Percentiles rank a stretch among this genome's conserved stretches.
Evolutionary conservation across 2,113 vertebrate genomes (phyloP).

Genomic region (Neogale vison): DNA sequence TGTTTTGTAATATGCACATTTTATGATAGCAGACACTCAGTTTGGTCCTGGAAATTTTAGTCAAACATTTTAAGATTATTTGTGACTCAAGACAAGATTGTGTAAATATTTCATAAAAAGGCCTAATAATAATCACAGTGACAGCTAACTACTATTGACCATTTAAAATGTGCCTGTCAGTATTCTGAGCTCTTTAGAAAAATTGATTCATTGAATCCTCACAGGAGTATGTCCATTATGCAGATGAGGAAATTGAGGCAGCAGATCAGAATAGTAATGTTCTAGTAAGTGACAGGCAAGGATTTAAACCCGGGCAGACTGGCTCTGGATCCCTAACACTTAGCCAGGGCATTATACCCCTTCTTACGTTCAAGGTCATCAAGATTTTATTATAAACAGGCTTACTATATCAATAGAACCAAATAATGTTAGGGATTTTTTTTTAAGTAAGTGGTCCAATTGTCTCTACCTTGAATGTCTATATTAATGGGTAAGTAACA

Average conservation of each 20-base stretch:
- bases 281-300: background rate
- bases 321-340: background rate
- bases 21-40: background rate
- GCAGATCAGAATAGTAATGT: rapidly evolving
- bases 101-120: constrained; percentile 26
- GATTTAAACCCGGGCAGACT: background rate
- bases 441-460: background rate
- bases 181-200: background rate
- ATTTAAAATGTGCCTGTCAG: background rate
- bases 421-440: background rate
- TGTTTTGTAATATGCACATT: background rate
- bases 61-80: constrained; percentile 1
- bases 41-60: background rate
- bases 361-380: rapidly evolving
- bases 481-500: background rate
- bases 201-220: background rate
- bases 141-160: background rate
- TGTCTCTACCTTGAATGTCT: background rate
- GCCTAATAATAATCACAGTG: background rate
- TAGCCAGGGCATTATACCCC: background rate
- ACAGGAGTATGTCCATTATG: background rate
- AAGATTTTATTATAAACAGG: background rate
- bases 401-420: background rate
- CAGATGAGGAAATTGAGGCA: background rate
- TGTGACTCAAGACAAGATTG: background rate